These are phyloP conservation scores for Ditylenchus dipsaci DNA, from an alignment of 1,140 invertebrate genomes.

Conservation along the genomic window DNA sequence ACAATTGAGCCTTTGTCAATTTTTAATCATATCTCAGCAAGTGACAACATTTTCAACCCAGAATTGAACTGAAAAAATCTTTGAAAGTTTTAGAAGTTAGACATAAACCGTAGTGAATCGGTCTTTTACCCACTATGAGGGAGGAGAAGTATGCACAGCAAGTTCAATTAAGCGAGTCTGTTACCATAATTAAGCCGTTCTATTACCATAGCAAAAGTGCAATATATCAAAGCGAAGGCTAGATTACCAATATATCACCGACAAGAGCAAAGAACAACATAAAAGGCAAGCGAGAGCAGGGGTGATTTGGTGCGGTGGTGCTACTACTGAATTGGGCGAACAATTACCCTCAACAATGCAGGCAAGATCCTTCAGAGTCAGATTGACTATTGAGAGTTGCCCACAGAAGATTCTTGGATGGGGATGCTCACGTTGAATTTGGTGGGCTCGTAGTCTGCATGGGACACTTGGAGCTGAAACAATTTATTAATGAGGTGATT, in stretches of 20 bases:
- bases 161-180: too few relatives aligned
- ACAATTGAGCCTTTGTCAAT: too few relatives aligned
- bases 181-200: too few relatives aligned
- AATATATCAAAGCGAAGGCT: too few relatives aligned
- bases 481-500: constrained; percentile 16
- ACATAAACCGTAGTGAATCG: too few relatives aligned
- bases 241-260: neutral
- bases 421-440: constrained; percentile 29
- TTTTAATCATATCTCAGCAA: too few relatives aligned
- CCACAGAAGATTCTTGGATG: neutral
- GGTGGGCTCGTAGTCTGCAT: constrained; percentile 26
- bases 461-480: constrained; percentile 33
- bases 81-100: too few relatives aligned
- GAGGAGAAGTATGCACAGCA: too few relatives aligned
- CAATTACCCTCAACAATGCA: constrained; percentile 36
- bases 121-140: too few relatives aligned
- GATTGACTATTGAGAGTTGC: constrained; percentile 23
- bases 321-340: neutral
- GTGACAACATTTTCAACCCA: too few relatives aligned
- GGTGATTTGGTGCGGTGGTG: neutral
- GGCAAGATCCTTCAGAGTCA: constrained; percentile 27
- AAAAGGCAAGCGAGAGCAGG: neutral
- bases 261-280: neutral
- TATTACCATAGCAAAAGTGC: too few relatives aligned
- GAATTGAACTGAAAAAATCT: too few relatives aligned